These are phyloP conservation scores for Ctenomys sociabilis DNA, from an alignment of 2,113 vertebrate species.

Conservation along the genomic window DNA sequence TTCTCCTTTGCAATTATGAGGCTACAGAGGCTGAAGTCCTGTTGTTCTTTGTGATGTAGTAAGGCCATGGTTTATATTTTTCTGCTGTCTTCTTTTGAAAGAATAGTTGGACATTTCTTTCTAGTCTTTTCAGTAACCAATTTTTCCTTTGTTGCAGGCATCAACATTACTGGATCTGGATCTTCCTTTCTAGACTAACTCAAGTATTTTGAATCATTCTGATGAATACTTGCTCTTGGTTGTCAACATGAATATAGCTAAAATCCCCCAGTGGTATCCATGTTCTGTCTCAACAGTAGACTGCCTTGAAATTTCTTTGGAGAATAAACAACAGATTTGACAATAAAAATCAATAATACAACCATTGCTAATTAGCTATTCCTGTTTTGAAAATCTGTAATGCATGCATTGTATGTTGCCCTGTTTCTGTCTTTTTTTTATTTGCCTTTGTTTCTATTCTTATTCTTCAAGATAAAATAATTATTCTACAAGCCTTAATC, in stretches of 20 bases:
- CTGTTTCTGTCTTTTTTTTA: too few species aligned
- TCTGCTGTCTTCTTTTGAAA: neutral
- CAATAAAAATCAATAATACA: too few species aligned
- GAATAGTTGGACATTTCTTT: neutral
- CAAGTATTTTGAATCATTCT: neutral
- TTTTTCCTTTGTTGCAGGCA: neutral
- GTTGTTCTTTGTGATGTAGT: neutral
- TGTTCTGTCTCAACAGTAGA: neutral
- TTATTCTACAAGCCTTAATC: neutral
- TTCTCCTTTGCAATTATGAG: neutral
- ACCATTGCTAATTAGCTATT: too few species aligned
- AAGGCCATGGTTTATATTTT: neutral
- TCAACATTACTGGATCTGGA: neutral
- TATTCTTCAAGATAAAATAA: too few species aligned
- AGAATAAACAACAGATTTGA: too few species aligned
- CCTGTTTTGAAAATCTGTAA: too few species aligned
- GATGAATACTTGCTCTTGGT: neutral
- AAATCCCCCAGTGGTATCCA: neutral
- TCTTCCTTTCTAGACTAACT: neutral
- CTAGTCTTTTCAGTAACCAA: neutral
- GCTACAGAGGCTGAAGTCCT: neutral
- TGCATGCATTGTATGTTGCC: too few species aligned
- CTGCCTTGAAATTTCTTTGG: neutral
- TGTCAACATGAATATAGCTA: neutral
- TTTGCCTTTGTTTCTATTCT: too few species aligned